These are phyloP conservation scores for Caenorhabditis uteleia DNA, from an alignment of 2,888 invertebrate genomes.

Conservation along the genomic window DNA sequence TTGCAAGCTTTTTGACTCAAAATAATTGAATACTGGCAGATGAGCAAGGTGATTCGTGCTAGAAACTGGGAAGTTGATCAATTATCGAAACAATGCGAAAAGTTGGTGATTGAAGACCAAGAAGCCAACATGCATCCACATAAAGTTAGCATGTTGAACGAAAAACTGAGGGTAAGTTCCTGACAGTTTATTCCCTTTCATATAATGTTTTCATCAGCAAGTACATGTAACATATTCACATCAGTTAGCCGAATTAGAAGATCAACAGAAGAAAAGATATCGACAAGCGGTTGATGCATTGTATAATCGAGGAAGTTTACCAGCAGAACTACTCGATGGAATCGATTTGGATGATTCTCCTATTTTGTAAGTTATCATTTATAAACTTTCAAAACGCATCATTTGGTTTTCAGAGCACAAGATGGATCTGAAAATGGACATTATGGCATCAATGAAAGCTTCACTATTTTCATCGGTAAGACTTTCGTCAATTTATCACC, in stretches of 20 bases:
- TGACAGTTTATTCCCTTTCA: not conserved
- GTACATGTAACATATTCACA: conserved; percentile 56
- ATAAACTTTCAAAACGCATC: conserved; percentile 5
- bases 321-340: conserved; percentile 39
- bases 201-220: conserved; percentile 42
- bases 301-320: conserved; percentile 35
- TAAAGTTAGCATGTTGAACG: conserved; percentile 57
- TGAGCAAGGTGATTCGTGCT: conserved; percentile 55
- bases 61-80: conserved; percentile 61
- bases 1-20: conserved; percentile 18
- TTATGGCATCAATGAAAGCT: conserved; percentile 59
- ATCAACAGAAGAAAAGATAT: conserved; percentile 49
- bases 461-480: conserved; percentile 63
- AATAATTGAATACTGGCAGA: conserved; percentile 56
- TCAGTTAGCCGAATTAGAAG: conserved; percentile 58
- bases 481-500: conserved; percentile 7
- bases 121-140: conserved; percentile 53
- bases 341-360: conserved; percentile 14
- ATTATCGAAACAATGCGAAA: conserved; percentile 52
- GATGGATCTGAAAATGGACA: conserved; percentile 5
- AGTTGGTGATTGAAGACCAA: conserved; percentile 35
- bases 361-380: not conserved
- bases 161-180: conserved; percentile 54
- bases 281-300: conserved; percentile 46
- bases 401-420: too few species aligned